Evolutionary conservation across 2,888 invertebrate species (phyloP).

Genomic region (Brenthis ino): DNA sequence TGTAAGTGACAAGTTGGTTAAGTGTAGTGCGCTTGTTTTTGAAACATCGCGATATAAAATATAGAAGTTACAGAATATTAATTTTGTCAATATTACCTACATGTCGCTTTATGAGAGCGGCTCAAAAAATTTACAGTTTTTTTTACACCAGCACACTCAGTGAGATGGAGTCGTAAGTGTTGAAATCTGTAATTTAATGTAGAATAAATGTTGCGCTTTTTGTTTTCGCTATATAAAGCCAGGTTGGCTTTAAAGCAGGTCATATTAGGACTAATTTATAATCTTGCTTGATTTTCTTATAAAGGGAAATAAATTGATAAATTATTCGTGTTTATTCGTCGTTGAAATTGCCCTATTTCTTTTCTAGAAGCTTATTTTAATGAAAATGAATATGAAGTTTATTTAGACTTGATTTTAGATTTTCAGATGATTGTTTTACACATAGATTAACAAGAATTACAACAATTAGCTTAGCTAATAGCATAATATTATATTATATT

Average conservation of each 20-base stretch:
- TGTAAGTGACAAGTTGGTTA: slow-evolving; percentile 57
- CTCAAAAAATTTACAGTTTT: slow-evolving; percentile 33
- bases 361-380: slow-evolving; percentile 8
- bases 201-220: slow-evolving; percentile 14
- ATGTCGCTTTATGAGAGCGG: slow-evolving; percentile 33
- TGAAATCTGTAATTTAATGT: slow-evolving; percentile 25
- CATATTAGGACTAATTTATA: slow-evolving; percentile 23
- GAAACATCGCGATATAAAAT: slow-evolving; percentile 40
- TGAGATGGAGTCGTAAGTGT: slow-evolving; percentile 14
- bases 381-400: background rate
- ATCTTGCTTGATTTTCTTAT: slow-evolving; percentile 10
- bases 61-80: slow-evolving; percentile 36
- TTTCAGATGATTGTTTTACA: too few relatives aligned
- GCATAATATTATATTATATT: too few relatives aligned
- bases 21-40: slow-evolving; percentile 35
- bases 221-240: slow-evolving; percentile 21
- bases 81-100: slow-evolving; percentile 42
- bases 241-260: slow-evolving; percentile 4
- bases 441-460: too few relatives aligned
- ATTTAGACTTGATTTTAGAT: background rate
- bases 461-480: too few relatives aligned
- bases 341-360: slow-evolving; percentile 18
- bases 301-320: slow-evolving; percentile 14
- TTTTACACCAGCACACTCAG: slow-evolving; percentile 23
- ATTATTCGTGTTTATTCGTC: slow-evolving; percentile 14